Conservation (phyloP, 2,797 vertebrate genomes). For the Zenarchopterus dispar region DNA sequence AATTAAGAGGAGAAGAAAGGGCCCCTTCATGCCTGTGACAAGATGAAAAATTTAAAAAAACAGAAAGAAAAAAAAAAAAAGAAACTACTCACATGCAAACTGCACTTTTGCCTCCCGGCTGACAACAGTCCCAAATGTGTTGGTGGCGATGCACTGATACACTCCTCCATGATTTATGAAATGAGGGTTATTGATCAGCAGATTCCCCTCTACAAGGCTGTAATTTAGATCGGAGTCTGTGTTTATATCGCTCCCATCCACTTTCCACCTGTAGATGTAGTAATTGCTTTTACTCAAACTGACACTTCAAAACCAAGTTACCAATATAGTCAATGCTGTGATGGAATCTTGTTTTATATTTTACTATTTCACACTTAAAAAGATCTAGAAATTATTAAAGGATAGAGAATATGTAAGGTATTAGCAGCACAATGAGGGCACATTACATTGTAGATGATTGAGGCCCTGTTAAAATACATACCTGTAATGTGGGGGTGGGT, state of each 20-base stretch:
- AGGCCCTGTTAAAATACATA: slow-evolving; percentile 48
- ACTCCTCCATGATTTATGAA: slow-evolving; percentile 86
- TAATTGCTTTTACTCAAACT: too few relatives aligned
- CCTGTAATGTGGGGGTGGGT: slow-evolving; percentile 88
- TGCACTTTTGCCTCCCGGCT: slow-evolving; percentile 90
- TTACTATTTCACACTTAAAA: too few relatives aligned
- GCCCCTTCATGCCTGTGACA: background rate
- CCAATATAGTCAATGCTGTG: background rate
- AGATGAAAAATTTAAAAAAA: background rate
- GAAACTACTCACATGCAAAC: slow-evolving; percentile 92
- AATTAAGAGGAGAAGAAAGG: background rate
- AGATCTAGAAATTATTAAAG: too few relatives aligned
- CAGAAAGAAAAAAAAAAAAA: background rate
- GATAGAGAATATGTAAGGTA: too few relatives aligned
- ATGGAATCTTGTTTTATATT: background rate
- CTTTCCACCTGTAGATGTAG: slow-evolving; percentile 87
- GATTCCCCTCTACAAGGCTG: slow-evolving; percentile 88
- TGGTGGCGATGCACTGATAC: slow-evolving; percentile 92
- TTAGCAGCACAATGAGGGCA: background rate
- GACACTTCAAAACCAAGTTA: background rate
- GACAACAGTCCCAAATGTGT: slow-evolving; percentile 88
- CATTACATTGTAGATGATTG: background rate
- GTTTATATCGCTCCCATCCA: slow-evolving; percentile 87
- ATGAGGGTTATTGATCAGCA: slow-evolving; percentile 91
- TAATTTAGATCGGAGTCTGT: slow-evolving; percentile 86